A percentile compares a stretch with the other conserved stretches of the same genome.
Evolutionary conservation across 2,888 invertebrate species (phyloP).

Genomic region (Crematogaster levior): DNA sequence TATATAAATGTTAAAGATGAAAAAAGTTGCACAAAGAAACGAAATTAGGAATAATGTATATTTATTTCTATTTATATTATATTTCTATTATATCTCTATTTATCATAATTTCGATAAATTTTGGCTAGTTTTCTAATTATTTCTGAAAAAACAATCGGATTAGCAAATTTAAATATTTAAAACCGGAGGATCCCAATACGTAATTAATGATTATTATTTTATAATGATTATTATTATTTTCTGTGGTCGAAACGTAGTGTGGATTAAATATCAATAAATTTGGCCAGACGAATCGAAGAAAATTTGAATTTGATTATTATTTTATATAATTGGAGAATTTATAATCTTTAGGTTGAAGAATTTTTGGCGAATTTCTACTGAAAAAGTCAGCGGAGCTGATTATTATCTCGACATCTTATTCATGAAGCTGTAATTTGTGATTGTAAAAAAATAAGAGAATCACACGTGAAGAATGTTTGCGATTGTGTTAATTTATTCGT

Average conservation of each 20-base stretch:
- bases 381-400: background rate
- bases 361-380: background rate
- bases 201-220: too few relatives aligned
- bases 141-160: background rate
- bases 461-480: background rate
- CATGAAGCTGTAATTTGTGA: background rate
- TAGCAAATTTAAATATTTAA: background rate
- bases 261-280: too few relatives aligned
- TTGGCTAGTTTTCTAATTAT: background rate
- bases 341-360: too few relatives aligned
- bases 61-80: too few relatives aligned
- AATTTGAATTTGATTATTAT: too few relatives aligned
- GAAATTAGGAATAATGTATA: background rate
- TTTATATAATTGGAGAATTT: background rate
- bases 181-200: too few relatives aligned
- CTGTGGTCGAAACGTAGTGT: too few relatives aligned
- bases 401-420: slow-evolving; percentile 6
- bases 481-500: background rate
- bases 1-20: background rate
- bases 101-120: background rate
- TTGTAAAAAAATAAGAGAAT: slow-evolving; percentile 17
- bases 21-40: background rate
- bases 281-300: too few relatives aligned
- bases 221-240: too few relatives aligned
- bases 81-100: too few relatives aligned